phyloP scores from a whole-genome alignment of 2,113 vertebrate genomes.

The Stomatorhinus ivindoensis region DNA sequence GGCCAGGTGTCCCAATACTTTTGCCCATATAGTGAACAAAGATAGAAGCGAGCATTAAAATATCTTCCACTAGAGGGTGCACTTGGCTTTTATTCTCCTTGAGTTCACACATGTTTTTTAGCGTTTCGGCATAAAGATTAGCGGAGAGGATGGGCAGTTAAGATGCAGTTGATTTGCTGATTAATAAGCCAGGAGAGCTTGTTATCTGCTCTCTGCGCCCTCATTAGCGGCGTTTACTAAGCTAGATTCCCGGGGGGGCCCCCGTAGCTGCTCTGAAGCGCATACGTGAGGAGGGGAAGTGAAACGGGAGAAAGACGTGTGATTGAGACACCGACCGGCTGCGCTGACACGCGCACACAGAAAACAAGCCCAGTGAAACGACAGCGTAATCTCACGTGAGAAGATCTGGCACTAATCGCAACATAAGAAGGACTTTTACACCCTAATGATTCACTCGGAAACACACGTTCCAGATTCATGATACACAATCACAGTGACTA shows the following conservation, averaged over 20 bases:
- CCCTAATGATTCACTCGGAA: background rate
- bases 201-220: background rate
- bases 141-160: background rate
- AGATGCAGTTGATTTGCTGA: constrained; percentile 11
- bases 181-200: constrained; percentile 4
- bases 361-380: background rate
- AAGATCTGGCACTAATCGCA: background rate
- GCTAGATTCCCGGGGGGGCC: background rate
- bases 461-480: background rate
- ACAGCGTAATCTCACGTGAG: background rate
- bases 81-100: background rate
- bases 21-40: background rate
- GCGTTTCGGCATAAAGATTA: background rate
- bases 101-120: background rate
- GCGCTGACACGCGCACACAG: background rate
- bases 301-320: background rate
- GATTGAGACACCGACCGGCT: background rate
- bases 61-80: background rate
- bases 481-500: background rate
- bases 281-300: background rate
- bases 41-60: background rate
- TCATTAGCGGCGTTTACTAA: constrained; percentile 4
- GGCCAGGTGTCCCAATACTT: too few species aligned
- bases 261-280: background rate
- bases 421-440: background rate